Percentiles rank a stretch among this genome's conserved stretches.
Evolutionary conservation across 1,140 invertebrate genomes (phyloP).

Genomic region (Heliconius hewitsoni): DNA sequence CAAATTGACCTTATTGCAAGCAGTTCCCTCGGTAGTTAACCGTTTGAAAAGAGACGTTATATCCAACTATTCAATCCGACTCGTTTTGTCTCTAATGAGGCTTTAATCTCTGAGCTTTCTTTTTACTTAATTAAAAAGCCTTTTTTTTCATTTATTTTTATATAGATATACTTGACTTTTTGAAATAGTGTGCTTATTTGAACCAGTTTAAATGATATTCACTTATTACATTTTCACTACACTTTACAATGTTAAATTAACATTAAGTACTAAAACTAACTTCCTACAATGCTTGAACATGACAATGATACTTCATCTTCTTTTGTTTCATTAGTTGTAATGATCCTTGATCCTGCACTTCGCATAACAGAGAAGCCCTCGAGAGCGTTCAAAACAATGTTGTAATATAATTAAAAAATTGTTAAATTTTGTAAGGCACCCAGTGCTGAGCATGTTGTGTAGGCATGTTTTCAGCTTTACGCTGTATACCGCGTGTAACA

Average conservation of each 20-base stretch:
- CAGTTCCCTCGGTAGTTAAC: constrained; percentile 10
- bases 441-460: no score
- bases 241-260: no score
- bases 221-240: no score
- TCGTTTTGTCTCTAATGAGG: constrained; percentile 26
- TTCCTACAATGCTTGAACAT: background rate
- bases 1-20: constrained; percentile 12
- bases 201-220: no score
- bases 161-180: background rate
- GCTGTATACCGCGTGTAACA: no score
- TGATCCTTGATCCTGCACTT: constrained; percentile 17
- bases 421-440: no score
- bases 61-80: constrained; percentile 13
- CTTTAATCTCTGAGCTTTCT: constrained; percentile 13
- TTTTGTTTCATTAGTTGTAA: constrained; percentile 1
- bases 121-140: background rate
- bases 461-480: no score
- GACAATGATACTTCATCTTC: background rate
- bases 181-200: no score
- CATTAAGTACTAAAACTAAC: background rate
- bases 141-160: background rate
- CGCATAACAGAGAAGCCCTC: background rate
- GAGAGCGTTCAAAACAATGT: background rate
- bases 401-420: background rate
- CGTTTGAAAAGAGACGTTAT: background rate